Evolutionary conservation across 2,888 invertebrate genomes (phyloP).

Genomic region (Dolichomitus sp.): DNA sequence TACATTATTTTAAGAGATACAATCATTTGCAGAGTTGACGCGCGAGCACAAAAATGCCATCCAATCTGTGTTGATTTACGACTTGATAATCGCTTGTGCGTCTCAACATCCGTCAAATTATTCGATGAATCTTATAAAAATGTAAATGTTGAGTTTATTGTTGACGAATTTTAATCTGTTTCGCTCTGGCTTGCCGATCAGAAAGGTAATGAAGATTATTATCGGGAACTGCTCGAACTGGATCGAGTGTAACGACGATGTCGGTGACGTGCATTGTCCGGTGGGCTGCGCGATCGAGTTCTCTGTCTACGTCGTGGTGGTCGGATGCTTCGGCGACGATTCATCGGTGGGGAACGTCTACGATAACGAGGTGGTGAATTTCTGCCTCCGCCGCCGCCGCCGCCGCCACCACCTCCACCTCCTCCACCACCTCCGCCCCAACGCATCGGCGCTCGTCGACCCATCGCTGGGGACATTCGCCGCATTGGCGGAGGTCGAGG

Average conservation of each 20-base stretch:
- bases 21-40: slow-evolving; percentile 10
- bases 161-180: slow-evolving; percentile 10
- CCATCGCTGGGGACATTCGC: slow-evolving; percentile 82
- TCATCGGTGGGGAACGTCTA: slow-evolving; percentile 85
- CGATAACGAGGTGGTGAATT: slow-evolving; percentile 85
- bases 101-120: slow-evolving; percentile 29
- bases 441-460: slow-evolving; percentile 88
- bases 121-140: slow-evolving; percentile 40
- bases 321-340: slow-evolving; percentile 88
- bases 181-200: background rate
- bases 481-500: slow-evolving; percentile 88
- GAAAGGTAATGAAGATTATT: slow-evolving; percentile 63
- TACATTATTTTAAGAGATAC: slow-evolving; percentile 39
- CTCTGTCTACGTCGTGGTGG: slow-evolving; percentile 89
- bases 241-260: slow-evolving; percentile 91
- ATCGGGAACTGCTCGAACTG: slow-evolving; percentile 92
- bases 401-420: slow-evolving; percentile 86
- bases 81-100: slow-evolving; percentile 54
- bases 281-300: slow-evolving; percentile 88
- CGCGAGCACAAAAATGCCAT: slow-evolving; percentile 8
- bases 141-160: background rate
- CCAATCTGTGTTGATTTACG: background rate
- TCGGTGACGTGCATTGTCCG: slow-evolving; percentile 86
- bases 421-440: slow-evolving; percentile 87
- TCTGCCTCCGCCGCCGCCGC: slow-evolving; percentile 87